These are phyloP conservation scores for Drosophila paulistorum DNA, from an alignment of 1,140 invertebrate species.

Conservation along the genomic window DNA sequence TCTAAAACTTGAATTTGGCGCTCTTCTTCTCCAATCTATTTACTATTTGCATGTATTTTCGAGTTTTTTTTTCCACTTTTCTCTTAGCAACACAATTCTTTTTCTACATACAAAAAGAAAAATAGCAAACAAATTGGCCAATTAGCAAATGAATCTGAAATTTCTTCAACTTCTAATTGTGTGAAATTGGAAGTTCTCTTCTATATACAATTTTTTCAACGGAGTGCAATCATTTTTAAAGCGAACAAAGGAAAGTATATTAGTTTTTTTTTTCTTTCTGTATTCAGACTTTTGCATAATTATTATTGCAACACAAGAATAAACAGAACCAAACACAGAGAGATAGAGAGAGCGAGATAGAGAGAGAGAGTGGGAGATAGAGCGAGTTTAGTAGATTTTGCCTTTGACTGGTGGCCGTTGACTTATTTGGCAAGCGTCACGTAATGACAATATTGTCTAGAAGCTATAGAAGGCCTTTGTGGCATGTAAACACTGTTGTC, in stretches of 20 bases:
- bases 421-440: conserved; percentile 23
- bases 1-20: background rate
- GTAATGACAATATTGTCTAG: conserved; percentile 26
- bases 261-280: conserved; percentile 3
- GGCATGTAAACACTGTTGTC: background rate
- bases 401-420: background rate
- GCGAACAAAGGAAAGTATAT: background rate
- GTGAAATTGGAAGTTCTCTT: conserved; percentile 28
- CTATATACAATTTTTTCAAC: conserved; percentile 13
- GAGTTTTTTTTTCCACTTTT: no score
- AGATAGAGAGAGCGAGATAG: conserved; percentile 22
- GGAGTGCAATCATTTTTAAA: conserved; percentile 8
- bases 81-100: background rate
- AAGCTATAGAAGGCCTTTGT: background rate
- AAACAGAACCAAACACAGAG: background rate
- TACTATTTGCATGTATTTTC: no score
- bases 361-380: conserved; percentile 2
- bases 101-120: conserved; percentile 8
- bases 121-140: conserved; percentile 31
- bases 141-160: conserved; percentile 46
- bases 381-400: background rate
- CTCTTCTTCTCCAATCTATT: background rate
- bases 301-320: conserved; percentile 29
- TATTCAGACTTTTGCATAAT: conserved; percentile 38
- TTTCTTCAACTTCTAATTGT: conserved; percentile 35